These are phyloP conservation scores for Oreochromis grahami DNA, from an alignment of 2,797 vertebrate genomes.

Conservation along the genomic window DNA sequence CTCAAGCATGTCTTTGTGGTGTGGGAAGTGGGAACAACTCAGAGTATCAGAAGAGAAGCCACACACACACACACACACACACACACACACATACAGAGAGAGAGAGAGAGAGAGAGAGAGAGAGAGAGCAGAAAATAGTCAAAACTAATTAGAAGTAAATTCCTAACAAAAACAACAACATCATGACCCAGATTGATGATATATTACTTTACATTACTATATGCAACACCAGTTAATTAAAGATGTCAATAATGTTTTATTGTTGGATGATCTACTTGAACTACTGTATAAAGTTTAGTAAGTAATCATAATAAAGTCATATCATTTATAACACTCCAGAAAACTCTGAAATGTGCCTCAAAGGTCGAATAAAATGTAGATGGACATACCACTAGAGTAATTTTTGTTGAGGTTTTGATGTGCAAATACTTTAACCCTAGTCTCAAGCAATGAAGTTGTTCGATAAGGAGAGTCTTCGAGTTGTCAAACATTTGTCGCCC, in stretches of 20 bases:
- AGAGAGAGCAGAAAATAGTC: not conserved
- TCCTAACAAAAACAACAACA: not conserved
- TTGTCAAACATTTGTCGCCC: slow-evolving; percentile 2
- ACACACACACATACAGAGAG: too few species aligned
- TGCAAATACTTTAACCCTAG: not conserved
- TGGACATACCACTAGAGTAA: not conserved
- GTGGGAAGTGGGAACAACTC: too few species aligned
- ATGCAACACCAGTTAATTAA: not conserved
- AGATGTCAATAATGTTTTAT: not conserved
- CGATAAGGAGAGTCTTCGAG: not conserved
- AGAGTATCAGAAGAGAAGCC: too few species aligned
- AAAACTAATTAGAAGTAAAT: not conserved
- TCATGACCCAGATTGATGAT: not conserved
- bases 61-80: too few species aligned
- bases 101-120: too few species aligned
- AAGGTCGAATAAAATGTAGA: not conserved
- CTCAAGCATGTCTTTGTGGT: too few species aligned
- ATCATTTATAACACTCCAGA: not conserved
- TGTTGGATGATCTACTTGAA: not conserved
- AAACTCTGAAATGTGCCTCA: not conserved
- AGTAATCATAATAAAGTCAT: not conserved
- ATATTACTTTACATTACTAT: not conserved
- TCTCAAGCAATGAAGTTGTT: not conserved
- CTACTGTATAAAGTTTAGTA: not conserved
- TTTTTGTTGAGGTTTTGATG: not conserved